Base-by-base conservation (phyloP, 1,140 invertebrate species). In the Nixonia krombeini region DNA sequence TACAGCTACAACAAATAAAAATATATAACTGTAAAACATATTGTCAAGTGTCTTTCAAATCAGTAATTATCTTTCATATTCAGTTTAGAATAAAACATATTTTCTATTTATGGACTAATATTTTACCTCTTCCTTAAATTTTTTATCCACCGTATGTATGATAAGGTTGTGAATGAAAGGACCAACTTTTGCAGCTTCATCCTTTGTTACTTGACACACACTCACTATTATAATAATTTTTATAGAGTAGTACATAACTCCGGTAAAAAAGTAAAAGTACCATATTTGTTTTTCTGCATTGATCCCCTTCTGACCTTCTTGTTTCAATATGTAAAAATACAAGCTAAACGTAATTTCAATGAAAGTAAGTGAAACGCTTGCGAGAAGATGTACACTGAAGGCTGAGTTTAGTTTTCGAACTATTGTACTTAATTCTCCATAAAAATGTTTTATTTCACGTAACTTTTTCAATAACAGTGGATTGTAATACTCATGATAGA, bases 301-400 rank as follows among this genome's bases (percentile, higher is more conserved):
- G 6, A 66, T 56, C 1, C 26, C 31, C 9, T 52, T 66, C 0
- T 56, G 37, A 16, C 58, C 56, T 10, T 68, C 35, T 0, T 12
- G 12, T 17, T 31, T 51, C 9, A 72, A 31, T 12, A 72, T 63
- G 38, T 69, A 49, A 47, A 72, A 72, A 41, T 72, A 72, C 13
- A 69, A 66, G 42, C 66, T 66, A 25, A 72, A 72, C 0, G 70
- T 72, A 28, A 69, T 47, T 28, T 72, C 70, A 1, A 55, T 7
- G 10, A 69, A 69, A 12, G 8, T 31, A 6, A 69, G 50, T 7
- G 52, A 58, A 0, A 72, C 10, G 25, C 57, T 69, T 1, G 53
- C 45, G 8, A 63, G 23, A 12, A 72, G 28, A 52, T 69, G 70
- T 13, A 72, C 8, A 23, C 56, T 63, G 23, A 63, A 72, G 1